Evolutionary conservation across 53 echinoderm and acorn worm species (phyloP).

Genomic region (Henricia sp.): DNA sequence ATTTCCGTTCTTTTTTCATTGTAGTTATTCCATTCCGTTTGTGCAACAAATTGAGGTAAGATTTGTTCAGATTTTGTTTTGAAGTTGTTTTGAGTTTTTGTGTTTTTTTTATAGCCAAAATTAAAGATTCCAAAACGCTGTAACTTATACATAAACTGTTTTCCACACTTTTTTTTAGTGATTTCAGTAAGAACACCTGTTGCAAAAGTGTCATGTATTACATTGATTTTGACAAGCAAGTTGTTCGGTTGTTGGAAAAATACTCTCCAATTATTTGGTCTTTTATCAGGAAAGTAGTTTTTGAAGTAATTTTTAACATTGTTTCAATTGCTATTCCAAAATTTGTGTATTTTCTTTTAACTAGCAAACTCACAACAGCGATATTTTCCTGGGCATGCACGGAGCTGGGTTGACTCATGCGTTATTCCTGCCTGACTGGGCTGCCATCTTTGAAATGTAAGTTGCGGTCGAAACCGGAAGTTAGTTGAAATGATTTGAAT

Average conservation of each 20-base stretch:
- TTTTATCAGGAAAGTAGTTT: too few species aligned
- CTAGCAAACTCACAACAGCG: constrained; percentile 87
- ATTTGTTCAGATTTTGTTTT: not conserved
- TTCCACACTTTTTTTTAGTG: too few species aligned
- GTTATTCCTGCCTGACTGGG: constrained; percentile 91
- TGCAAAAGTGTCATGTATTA: too few species aligned
- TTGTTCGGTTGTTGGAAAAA: too few species aligned
- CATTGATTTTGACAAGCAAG: too few species aligned
- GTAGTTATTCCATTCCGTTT: constrained; percentile 64
- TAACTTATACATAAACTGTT: too few species aligned
- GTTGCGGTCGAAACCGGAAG: too few species aligned
- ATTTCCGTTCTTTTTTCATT: constrained; percentile 5
- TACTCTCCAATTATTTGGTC: too few species aligned
- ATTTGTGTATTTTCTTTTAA: constrained; percentile 36
- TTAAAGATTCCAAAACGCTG: too few species aligned
- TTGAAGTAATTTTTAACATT: not conserved
- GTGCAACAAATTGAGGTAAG: constrained; percentile 75
- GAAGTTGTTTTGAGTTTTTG: not conserved
- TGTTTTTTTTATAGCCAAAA: not conserved
- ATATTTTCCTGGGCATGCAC: constrained; percentile 94
- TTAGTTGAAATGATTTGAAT: too few species aligned
- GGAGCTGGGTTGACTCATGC: constrained; percentile 93
- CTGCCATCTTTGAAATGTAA: constrained; percentile 95
- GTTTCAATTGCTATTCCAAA: not conserved
- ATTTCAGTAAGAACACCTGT: too few species aligned